Percentiles rank a stretch among this genome's conserved stretches.
Evolutionary conservation across 92 coral and sea anemone species (phyloP).

Genomic region (Montipora capitata): DNA sequence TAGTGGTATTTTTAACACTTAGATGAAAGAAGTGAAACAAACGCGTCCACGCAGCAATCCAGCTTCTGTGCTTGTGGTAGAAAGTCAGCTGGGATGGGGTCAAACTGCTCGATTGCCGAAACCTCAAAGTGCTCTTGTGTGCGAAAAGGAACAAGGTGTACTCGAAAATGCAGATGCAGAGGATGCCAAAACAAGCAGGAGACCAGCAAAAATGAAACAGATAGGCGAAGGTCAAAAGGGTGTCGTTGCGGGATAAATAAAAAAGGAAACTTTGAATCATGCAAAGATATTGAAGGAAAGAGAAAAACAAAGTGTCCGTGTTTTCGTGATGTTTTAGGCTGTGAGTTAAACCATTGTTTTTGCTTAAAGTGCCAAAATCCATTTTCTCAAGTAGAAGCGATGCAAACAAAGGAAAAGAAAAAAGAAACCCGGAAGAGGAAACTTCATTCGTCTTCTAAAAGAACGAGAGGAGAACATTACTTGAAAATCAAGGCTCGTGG

Average conservation of each 20-base stretch:
- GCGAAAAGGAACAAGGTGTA: not conserved
- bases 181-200: not conserved
- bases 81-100: not conserved
- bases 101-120: not conserved
- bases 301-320: constrained; percentile 3
- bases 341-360: not conserved
- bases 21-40: not conserved
- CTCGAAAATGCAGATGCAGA: constrained; percentile 1
- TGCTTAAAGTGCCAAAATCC: not conserved
- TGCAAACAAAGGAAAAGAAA: not conserved
- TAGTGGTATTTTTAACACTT: not conserved
- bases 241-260: constrained; percentile 3
- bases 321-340: not conserved
- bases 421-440: not conserved
- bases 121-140: not conserved
- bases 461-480: constrained; percentile 27
- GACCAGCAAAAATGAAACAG: not conserved
- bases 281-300: constrained; percentile 1
- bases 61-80: not conserved
- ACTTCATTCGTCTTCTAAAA: constrained; percentile 63
- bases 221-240: not conserved
- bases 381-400: not conserved
- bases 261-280: not conserved
- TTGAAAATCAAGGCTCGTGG: constrained; percentile 14
- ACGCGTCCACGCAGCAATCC: not conserved